phyloP scores from a whole-genome alignment of 2,888 invertebrate genomes.

The Dorcus hopei region DNA sequence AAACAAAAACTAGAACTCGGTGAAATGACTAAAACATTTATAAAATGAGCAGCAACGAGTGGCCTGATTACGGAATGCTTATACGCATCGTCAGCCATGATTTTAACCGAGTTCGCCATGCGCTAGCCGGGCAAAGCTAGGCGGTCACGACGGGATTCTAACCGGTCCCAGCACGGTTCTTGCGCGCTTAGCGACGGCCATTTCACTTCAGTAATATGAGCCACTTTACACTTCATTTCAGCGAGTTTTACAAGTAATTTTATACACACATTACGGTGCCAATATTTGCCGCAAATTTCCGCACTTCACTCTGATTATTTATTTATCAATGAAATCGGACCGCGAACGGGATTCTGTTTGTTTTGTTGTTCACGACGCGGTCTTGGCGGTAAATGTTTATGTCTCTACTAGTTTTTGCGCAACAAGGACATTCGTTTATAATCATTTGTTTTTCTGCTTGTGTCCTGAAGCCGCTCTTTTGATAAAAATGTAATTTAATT shows the following conservation, averaged over 20 bases:
- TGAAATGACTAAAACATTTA: no score
- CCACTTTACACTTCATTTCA: slow-evolving; percentile 49
- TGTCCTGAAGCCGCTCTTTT: no score
- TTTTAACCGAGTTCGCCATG: slow-evolving; percentile 26
- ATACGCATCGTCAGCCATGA: slow-evolving; percentile 18
- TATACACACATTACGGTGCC: slow-evolving; percentile 17
- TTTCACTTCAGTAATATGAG: slow-evolving; percentile 44
- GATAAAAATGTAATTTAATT: no score
- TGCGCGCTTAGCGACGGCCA: slow-evolving; percentile 46
- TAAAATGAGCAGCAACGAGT: no score
- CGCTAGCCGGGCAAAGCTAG: slow-evolving; percentile 23
- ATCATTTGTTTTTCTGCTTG: no score
- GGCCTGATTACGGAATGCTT: no score
- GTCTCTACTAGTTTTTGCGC: no score
- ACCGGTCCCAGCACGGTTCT: slow-evolving; percentile 46
- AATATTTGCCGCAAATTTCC: slow-evolving; percentile 11
- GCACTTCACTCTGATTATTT: slow-evolving; percentile 1
- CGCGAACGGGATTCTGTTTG: background rate
- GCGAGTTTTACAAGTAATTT: slow-evolving; percentile 41
- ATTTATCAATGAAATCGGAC: background rate
- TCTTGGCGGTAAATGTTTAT: no score
- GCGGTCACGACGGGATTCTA: slow-evolving; percentile 39
- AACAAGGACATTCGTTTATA: no score
- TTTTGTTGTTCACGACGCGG: no score
- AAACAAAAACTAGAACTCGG: no score